Conservation (phyloP, 1,140 invertebrate genomes). For the Oryzaephilus surinamensis region DNA sequence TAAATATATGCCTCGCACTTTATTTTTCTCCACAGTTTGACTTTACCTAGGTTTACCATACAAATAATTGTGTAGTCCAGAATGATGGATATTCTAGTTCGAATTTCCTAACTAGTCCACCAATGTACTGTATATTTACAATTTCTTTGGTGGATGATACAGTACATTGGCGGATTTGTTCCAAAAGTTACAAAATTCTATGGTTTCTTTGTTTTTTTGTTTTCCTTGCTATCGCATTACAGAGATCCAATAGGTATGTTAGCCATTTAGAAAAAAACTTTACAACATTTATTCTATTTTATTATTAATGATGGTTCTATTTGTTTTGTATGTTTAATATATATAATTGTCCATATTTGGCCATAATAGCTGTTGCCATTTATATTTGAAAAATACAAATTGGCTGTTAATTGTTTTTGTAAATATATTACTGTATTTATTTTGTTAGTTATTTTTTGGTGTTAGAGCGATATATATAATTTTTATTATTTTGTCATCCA, state of each 20-base stretch:
- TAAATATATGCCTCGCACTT: slow-evolving; percentile 19
- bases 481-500: background rate
- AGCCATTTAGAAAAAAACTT: slow-evolving; percentile 16
- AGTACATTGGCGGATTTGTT: background rate
- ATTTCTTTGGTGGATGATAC: background rate
- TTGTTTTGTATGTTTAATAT: background rate
- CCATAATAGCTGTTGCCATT: no score
- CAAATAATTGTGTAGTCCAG: background rate
- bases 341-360: background rate
- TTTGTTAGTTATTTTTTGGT: slow-evolving; percentile 13
- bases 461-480: background rate
- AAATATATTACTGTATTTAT: slow-evolving; percentile 14
- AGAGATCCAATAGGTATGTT: slow-evolving; percentile 36
- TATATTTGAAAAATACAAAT: no score
- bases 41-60: slow-evolving; percentile 27
- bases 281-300: slow-evolving; percentile 12
- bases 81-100: no score
- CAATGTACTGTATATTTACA: background rate
- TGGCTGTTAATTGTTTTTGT: slow-evolving; percentile 11
- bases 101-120: no score
- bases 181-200: no score
- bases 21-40: slow-evolving; percentile 25
- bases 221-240: slow-evolving; percentile 29
- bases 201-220: slow-evolving; percentile 14
- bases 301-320: slow-evolving; percentile 1